These are phyloP conservation scores for Apotomis turbidana DNA, from an alignment of 2,888 invertebrate species.

Conservation along the genomic window DNA sequence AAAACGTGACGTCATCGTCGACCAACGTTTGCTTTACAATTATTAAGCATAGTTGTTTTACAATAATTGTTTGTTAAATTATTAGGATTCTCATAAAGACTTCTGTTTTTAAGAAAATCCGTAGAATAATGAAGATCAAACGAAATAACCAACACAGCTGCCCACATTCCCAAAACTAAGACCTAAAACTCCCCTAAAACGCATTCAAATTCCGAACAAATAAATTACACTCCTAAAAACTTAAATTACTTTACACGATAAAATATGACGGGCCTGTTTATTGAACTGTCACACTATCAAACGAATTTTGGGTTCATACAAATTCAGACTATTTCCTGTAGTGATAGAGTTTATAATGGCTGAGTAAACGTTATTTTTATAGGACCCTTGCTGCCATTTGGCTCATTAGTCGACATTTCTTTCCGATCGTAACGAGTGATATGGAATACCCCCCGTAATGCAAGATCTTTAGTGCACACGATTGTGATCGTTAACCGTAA, in stretches of 20 bases:
- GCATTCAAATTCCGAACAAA: constrained; percentile 11
- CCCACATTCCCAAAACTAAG: not conserved
- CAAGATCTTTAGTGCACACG: constrained; percentile 49
- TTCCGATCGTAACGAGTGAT: constrained; percentile 50
- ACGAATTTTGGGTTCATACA: not conserved
- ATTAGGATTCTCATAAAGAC: too few relatives aligned
- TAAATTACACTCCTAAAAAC: constrained; percentile 26
- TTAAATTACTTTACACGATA: constrained; percentile 34
- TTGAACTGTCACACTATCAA: constrained; percentile 27
- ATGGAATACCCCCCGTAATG: constrained; percentile 45
- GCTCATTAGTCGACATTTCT: constrained; percentile 56
- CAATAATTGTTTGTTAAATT: too few relatives aligned
- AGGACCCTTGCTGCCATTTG: constrained; percentile 39
- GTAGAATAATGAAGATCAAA: too few relatives aligned
- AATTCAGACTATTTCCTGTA: not conserved
- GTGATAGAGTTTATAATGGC: constrained; percentile 7
- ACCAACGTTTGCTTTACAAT: too few relatives aligned
- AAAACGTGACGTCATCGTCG: too few relatives aligned
- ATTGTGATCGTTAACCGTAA: constrained; percentile 41
- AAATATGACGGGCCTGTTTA: constrained; percentile 38
- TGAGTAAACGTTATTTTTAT: not conserved
- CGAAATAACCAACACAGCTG: too few relatives aligned
- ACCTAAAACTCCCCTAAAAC: not conserved
- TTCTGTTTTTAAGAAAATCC: too few relatives aligned
- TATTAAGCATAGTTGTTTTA: too few relatives aligned